phyloP scores from a whole-genome alignment of 2,113 vertebrate genomes.

The Odocoileus hemionus region DNA sequence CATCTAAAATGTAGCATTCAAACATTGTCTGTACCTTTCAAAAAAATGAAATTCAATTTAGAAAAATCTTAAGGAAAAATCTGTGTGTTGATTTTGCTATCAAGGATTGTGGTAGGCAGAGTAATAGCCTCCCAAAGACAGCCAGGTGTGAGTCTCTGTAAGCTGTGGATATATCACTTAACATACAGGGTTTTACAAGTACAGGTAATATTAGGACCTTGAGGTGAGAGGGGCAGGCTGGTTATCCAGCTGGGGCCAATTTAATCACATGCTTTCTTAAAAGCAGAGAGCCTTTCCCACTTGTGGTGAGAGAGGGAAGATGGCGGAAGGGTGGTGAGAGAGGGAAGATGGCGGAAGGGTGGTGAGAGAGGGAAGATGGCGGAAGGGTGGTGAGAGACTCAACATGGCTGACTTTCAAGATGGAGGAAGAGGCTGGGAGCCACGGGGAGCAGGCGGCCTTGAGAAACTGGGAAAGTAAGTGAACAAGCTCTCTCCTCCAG shows the following conservation, averaged over 20 bases:
- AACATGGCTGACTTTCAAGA: fast-evolving
- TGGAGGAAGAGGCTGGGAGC: no score
- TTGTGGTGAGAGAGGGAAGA: fast-evolving
- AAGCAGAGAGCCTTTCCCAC: not conserved
- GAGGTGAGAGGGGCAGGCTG: no score
- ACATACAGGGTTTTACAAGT: not conserved
- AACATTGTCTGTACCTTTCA: not conserved
- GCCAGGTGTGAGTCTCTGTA: not conserved
- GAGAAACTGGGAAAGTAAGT: not conserved
- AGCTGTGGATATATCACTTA: not conserved
- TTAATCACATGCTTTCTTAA: not conserved
- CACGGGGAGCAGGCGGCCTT: fast-evolving
- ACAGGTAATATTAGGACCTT: not conserved
- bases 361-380: fast-evolving
- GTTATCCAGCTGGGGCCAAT: no score
- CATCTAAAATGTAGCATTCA: not conserved
- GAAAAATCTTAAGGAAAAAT: not conserved
- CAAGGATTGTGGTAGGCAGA: not conserved
- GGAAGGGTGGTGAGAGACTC: fast-evolving
- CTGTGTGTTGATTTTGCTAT: not conserved
- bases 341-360: no score
- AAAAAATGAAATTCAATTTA: not conserved
- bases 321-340: not conserved
- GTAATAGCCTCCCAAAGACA: not conserved
- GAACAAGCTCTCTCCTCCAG: fast-evolving